Evolutionary conservation across 2,888 invertebrate genomes (phyloP), one percentile per base, ranked within the genome.

Genomic region (Plusia festucae): DNA sequence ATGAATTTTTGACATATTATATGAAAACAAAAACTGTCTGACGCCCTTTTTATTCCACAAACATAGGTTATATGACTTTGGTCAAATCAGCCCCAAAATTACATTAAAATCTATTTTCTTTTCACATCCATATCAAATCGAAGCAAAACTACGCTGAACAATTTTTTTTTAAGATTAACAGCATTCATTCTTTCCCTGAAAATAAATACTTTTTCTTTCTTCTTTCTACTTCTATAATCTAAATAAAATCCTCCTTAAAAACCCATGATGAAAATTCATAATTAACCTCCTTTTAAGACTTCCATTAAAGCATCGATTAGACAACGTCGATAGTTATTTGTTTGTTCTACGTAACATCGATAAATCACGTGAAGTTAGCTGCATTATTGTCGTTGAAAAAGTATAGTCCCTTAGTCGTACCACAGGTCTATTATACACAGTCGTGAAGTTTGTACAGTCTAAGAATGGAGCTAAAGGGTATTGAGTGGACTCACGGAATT

Each of bases 341-440:
- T 40, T 40, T 40, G n/a, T 1, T n/a, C 40, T n/a, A 40, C 6
- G 13, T 34, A 49, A 57, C 60, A 53, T n/a, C 46, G 55, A 72
- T 73, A 65, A 64, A 65, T 77, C 59, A 65, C 53, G 24, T 4
- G 13, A 66, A 61, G 49, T 64, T 52, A 49, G 60, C 53, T 24
- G 53, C 68, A 62, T 52, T 49, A 54, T 72, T 57, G 44, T 51
- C 11, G 16, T n/a, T 9, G 7, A 16, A 34, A 63, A 27, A 24
- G 30, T 54, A 32, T 57, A 24, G 7, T 58, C 62, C 57, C 34
- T 53, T 30, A 54, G 34, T 56, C 27, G 34, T 60, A 56, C 18
- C 22, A n/a, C n/a, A n/a, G n/a, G n/a, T n/a, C n/a, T n/a, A 56
- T 56, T 70, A 40, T 49, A 58, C 44, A 55, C 58, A 64, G 53